These are phyloP conservation scores for Poeciliopsis paucimaculata DNA, from an alignment of 2,797 vertebrate genomes.

Conservation along the genomic window DNA sequence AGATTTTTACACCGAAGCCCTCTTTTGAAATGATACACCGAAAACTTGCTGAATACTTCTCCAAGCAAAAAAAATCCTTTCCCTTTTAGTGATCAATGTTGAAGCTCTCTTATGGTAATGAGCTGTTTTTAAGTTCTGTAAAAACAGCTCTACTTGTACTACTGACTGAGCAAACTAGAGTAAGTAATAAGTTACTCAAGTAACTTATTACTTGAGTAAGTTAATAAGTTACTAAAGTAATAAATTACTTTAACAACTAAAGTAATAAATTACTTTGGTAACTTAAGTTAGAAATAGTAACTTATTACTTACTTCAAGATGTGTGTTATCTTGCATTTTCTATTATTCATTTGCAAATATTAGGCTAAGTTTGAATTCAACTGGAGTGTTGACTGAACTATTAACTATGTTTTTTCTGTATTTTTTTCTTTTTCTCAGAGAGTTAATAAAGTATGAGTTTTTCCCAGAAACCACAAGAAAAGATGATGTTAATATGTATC, in stretches of 20 bases:
- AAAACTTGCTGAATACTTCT: background rate
- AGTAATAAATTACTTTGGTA: too few species aligned
- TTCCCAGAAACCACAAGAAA: conserved; percentile 96
- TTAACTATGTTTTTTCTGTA: background rate
- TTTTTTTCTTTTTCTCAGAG: conserved; percentile 75
- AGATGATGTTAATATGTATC: conserved; percentile 91
- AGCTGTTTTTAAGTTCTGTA: too few species aligned
- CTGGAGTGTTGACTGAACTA: background rate
- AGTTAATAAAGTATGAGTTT: conserved; percentile 98
- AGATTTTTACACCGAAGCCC: background rate
- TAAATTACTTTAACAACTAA: too few species aligned
- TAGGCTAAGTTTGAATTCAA: background rate
- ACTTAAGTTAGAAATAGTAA: background rate
- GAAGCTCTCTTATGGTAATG: background rate
- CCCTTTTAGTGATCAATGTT: background rate
- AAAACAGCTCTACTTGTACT: background rate
- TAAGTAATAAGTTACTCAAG: too few species aligned
- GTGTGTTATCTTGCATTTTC: background rate
- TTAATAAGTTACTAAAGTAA: too few species aligned
- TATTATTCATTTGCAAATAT: background rate
- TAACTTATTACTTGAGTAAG: too few species aligned
- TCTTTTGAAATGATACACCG: background rate
- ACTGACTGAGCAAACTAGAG: background rate
- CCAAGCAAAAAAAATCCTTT: background rate
- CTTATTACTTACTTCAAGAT: background rate